phyloP scores from a whole-genome alignment of 2,113 vertebrate genomes.

The Dasyprocta punctata region DNA sequence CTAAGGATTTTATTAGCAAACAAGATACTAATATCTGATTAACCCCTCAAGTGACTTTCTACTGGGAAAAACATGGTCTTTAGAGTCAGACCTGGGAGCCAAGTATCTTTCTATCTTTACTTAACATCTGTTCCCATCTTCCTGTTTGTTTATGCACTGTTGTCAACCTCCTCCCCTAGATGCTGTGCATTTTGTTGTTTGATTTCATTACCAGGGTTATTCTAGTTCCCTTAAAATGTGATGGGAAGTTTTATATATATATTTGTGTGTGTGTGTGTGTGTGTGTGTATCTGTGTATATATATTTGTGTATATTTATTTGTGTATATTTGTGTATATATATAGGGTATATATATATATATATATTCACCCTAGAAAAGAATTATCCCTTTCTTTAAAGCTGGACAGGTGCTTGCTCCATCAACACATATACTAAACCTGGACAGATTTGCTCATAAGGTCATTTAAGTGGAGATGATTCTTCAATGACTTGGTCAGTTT shows the following conservation, averaged over 20 bases:
- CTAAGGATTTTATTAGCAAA: constrained; percentile 36
- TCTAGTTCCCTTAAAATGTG: neutral
- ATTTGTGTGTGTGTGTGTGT: too few species aligned
- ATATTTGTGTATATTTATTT: too few species aligned
- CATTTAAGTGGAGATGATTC: neutral
- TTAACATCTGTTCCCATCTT: neutral
- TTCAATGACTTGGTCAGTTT: constrained; percentile 1
- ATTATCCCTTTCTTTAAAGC: constrained; percentile 13
- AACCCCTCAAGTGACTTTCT: neutral
- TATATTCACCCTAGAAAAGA: neutral
- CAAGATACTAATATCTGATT: neutral
- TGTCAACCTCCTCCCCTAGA: neutral
- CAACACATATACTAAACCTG: neutral
- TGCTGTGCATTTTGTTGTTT: neutral
- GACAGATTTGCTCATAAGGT: neutral
- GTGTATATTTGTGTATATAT: neutral
- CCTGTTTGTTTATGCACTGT: neutral
- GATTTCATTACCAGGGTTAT: neutral
- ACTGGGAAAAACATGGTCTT: neutral
- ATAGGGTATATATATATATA: neutral
- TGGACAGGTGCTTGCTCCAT: neutral
- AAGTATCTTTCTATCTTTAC: neutral
- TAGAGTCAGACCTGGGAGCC: neutral
- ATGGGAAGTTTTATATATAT: neutral
- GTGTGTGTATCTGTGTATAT: neutral